phyloP scores from a whole-genome alignment of 2,888 invertebrate species.

The Pantelozetes paolii region DNA sequence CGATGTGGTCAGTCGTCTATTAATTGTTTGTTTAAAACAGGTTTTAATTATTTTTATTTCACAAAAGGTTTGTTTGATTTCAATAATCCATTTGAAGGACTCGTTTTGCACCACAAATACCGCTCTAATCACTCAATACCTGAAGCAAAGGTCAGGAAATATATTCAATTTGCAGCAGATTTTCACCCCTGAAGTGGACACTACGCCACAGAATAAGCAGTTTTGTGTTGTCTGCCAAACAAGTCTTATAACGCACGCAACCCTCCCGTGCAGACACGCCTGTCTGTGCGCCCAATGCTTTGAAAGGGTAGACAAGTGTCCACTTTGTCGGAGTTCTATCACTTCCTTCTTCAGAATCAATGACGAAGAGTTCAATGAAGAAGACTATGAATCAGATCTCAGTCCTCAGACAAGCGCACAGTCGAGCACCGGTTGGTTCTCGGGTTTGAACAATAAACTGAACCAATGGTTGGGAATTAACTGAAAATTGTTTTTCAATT shows the following conservation, averaged over 20 bases:
- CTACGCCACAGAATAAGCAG: constrained; percentile 2
- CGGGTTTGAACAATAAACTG: not conserved
- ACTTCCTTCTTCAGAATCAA: constrained; percentile 65
- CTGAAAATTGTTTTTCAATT: not conserved
- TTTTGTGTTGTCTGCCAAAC: constrained; percentile 77
- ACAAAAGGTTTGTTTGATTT: constrained; percentile 64
- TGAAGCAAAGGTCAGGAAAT: constrained; percentile 72
- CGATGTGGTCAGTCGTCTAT: constrained; percentile 41
- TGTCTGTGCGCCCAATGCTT: constrained; percentile 78
- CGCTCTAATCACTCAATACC: constrained; percentile 74
- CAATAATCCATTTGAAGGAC: constrained; percentile 76
- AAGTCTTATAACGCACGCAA: constrained; percentile 69
- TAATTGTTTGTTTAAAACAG: not conserved
- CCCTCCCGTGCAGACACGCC: constrained; percentile 78
- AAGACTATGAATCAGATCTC: not conserved
- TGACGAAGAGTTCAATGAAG: not conserved
- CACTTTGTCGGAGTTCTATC: constrained; percentile 78
- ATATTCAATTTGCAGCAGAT: constrained; percentile 41
- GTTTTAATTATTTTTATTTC: constrained; percentile 53
- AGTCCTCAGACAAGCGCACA: not conserved
- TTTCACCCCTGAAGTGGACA: constrained; percentile 33
- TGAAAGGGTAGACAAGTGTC: constrained; percentile 74
- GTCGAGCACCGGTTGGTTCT: constrained; percentile 24
- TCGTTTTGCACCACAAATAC: constrained; percentile 73
- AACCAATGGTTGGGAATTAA: not conserved